These are phyloP conservation scores for Drosophila pectinifera DNA, from an alignment of 1,140 invertebrate genomes.

Conservation along the genomic window DNA sequence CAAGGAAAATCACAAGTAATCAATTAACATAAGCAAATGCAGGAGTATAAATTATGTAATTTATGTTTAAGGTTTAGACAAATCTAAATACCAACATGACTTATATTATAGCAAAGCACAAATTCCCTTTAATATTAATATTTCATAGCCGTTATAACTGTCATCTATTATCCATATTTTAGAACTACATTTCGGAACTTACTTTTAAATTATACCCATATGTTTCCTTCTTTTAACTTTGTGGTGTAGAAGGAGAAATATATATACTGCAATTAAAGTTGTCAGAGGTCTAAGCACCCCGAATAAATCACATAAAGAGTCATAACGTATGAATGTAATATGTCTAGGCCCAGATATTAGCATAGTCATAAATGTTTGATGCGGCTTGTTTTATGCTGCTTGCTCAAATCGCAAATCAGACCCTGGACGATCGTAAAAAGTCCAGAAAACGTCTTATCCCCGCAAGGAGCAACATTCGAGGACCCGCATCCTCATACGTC, in stretches of 20 bases:
- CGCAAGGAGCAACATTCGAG: slow-evolving; percentile 7
- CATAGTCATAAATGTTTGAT: slow-evolving; percentile 30
- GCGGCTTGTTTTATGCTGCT: slow-evolving; percentile 10
- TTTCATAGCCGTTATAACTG: no score
- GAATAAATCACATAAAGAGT: slow-evolving; percentile 14
- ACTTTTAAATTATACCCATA: no score
- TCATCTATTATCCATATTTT: no score
- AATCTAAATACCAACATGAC: no score
- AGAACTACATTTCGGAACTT: no score
- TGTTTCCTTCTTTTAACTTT: no score
- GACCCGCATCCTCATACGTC: slow-evolving; percentile 35
- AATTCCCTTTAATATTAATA: no score
- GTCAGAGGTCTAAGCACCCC: background rate
- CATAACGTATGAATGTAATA: slow-evolving; percentile 21
- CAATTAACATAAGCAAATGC: no score
- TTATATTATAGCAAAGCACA: no score
- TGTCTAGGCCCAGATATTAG: slow-evolving; percentile 15
- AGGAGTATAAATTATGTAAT: no score
- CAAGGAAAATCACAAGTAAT: no score
- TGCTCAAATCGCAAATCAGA: slow-evolving; percentile 20
- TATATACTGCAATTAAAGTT: background rate
- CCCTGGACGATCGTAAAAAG: slow-evolving; percentile 25
- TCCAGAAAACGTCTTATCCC: slow-evolving; percentile 14
- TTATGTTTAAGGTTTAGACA: no score
- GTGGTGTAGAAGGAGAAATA: background rate